Evolutionary conservation across 2,888 invertebrate species (phyloP).

Genomic region (Tricholauxania praeusta): DNA sequence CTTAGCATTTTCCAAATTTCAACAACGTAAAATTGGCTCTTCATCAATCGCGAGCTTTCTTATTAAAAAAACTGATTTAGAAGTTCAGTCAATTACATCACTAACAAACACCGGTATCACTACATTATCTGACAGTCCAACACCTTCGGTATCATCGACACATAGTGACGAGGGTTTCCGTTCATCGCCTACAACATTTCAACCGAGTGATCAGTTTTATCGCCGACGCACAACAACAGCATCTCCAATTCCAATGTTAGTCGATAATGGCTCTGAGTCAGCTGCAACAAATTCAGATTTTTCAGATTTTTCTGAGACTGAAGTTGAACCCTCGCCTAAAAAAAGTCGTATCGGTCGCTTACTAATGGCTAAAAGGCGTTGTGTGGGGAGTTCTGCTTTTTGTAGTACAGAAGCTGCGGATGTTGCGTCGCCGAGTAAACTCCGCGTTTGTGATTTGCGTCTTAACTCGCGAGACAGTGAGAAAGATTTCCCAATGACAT

Average conservation of each 20-base stretch:
- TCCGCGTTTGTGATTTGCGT: slow-evolving; percentile 76
- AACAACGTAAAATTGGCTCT: slow-evolving; percentile 75
- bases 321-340: slow-evolving; percentile 82
- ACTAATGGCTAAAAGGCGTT: slow-evolving; percentile 70
- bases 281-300: slow-evolving; percentile 66
- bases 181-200: slow-evolving; percentile 64
- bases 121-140: slow-evolving; percentile 47
- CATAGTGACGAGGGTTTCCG: slow-evolving; percentile 59
- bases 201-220: slow-evolving; percentile 65
- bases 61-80: slow-evolving; percentile 76
- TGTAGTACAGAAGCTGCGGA: slow-evolving; percentile 63
- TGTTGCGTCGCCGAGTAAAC: slow-evolving; percentile 77
- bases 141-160: slow-evolving; percentile 42
- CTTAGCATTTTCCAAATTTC: slow-evolving; percentile 85
- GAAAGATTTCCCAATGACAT: slow-evolving; percentile 64
- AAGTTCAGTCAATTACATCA: slow-evolving; percentile 81
- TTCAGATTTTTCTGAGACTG: slow-evolving; percentile 75
- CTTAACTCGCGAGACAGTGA: slow-evolving; percentile 75
- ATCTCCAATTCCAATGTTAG: slow-evolving; percentile 64
- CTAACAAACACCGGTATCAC: slow-evolving; percentile 67
- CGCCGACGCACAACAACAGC: slow-evolving; percentile 62
- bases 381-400: slow-evolving; percentile 54
- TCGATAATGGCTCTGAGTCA: slow-evolving; percentile 63
- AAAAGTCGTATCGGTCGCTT: slow-evolving; percentile 71
- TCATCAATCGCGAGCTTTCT: slow-evolving; percentile 82